These are phyloP conservation scores for Blastomussa wellsi DNA, from an alignment of 92 coral and sea anemone species.

Conservation along the genomic window DNA sequence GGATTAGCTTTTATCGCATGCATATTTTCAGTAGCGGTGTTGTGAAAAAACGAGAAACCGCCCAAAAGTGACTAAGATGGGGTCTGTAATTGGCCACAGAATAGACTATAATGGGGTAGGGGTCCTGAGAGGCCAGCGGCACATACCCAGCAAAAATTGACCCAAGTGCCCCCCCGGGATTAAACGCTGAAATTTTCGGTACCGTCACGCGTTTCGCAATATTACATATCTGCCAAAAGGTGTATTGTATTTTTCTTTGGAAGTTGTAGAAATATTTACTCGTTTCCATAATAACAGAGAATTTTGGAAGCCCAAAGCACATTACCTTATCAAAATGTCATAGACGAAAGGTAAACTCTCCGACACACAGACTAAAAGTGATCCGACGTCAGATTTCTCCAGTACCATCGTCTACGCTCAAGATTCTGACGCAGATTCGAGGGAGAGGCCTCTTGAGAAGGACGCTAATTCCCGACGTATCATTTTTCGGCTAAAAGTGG, in stretches of 20 bases:
- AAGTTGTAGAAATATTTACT: neutral
- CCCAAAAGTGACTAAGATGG: too few species aligned
- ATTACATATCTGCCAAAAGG: neutral
- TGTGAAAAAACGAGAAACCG: too few species aligned
- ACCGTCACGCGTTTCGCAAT: neutral
- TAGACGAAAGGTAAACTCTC: neutral
- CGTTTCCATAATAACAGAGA: neutral
- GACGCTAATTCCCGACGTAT: neutral
- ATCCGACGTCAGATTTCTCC: conserved; percentile 19
- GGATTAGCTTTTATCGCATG: too few species aligned
- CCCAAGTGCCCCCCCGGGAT: too few species aligned
- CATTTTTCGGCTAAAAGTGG: conserved; percentile 1
- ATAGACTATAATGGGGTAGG: too few species aligned
- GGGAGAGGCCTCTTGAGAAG: neutral
- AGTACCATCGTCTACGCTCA: neutral
- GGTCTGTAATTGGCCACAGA: too few species aligned
- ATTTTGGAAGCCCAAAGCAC: neutral
- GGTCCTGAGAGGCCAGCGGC: too few species aligned
- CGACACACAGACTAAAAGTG: conserved; percentile 22
- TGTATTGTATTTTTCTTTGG: conserved; percentile 2
- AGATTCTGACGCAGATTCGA: conserved; percentile 20
- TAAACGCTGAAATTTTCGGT: neutral
- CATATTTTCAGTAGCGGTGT: too few species aligned
- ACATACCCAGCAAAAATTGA: too few species aligned
- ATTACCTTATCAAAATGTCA: neutral